Evolutionary conservation across 2,113 vertebrate genomes (phyloP).

Genomic region (Brachyistius frenatus): DNA sequence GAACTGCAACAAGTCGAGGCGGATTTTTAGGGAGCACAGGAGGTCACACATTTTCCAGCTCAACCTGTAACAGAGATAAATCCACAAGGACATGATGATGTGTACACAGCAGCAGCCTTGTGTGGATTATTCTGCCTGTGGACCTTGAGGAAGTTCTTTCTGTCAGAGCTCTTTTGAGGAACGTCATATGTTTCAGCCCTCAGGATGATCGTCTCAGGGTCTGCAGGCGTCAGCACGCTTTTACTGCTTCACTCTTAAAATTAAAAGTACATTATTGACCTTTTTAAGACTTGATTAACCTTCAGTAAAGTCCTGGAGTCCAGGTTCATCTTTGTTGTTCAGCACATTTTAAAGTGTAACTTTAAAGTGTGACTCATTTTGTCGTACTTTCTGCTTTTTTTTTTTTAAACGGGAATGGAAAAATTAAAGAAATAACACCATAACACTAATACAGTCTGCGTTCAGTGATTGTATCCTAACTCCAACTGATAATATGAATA

Average conservation of each 20-base stretch:
- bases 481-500: too few species aligned
- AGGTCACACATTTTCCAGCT: neutral
- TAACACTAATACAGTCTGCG: too few species aligned
- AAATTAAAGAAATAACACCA: too few species aligned
- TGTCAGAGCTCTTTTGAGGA: slow-evolving; percentile 17
- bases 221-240: slow-evolving; percentile 5
- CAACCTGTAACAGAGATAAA: neutral
- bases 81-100: neutral
- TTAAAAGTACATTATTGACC: neutral
- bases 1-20: neutral
- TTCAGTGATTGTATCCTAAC: too few species aligned
- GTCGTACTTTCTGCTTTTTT: too few species aligned
- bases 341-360: too few species aligned
- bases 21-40: neutral
- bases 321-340: too few species aligned
- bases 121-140: slow-evolving; percentile 5
- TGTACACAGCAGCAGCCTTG: slow-evolving; percentile 15
- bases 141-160: slow-evolving; percentile 5
- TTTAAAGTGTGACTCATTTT: too few species aligned
- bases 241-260: neutral
- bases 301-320: neutral
- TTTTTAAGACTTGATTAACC: slow-evolving; percentile 5
- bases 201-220: slow-evolving; percentile 26
- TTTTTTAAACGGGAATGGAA: too few species aligned
- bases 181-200: slow-evolving; percentile 29